Base-by-base conservation (phyloP, 2,113 vertebrate species). In the Melospiza melodia region DNA sequence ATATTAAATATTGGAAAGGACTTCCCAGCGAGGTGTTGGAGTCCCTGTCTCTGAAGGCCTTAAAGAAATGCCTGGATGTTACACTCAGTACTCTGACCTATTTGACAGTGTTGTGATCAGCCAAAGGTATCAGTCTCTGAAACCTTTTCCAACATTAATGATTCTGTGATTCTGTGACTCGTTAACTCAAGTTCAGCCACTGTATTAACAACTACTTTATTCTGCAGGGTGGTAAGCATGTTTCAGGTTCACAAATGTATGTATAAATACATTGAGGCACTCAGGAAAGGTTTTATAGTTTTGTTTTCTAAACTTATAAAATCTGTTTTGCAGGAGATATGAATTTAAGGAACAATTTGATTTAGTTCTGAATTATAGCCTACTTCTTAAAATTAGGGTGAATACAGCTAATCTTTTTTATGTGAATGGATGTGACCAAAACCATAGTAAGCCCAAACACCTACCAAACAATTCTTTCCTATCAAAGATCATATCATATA, bases 91-190 rank as follows among this genome's bases (percentile, higher is more conserved):
- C 48, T 68, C 48, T 76, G 39, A 67, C 35, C 62, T 55, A 48
- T 9, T 41, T 54, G n/a, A n/a, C 9, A 46, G 48, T 1, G 1
- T 2, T 24, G 28, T 61, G 39, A 41, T 31, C 0, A 0, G 20
- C 25, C 55, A 62, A 62, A 69, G 71, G 71, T 25, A 24, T 76
- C 48, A 48, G 41, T 5, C 48, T 76, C 62, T 58, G 48, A 89
- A 44, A 28, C 24, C 22, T 41, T 48, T 41, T 41, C n/a, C n/a
- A 55, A 1, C 25, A 39, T 55, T 10, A 82, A 55, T 75, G n/a
- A 76, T 55, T 83, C 86, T 66, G 41, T 15, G 62, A 44, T 46
- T 46, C 17, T 49, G 44, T 68, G 54, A 75, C 35, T 83, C 1
- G 0, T 75, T 68, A 74, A 66, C 43, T 39, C 39, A 37, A 51